Conservation (phyloP, 1,140 invertebrate genomes). For the Bombus balteatus region DNA sequence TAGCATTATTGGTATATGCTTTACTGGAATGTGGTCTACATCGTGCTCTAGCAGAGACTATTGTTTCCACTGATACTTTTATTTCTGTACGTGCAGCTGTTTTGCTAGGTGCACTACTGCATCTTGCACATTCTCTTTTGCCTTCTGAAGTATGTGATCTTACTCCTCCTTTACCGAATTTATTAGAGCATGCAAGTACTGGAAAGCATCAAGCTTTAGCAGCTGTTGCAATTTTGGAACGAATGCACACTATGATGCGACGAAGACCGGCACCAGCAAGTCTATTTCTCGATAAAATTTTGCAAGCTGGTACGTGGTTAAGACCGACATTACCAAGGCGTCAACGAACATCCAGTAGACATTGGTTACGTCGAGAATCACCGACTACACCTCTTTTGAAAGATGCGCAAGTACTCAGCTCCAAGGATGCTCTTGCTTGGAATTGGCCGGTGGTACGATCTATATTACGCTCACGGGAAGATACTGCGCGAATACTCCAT, state of each 20-base stretch:
- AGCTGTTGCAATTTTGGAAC: slow-evolving; percentile 90
- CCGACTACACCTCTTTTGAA: slow-evolving; percentile 81
- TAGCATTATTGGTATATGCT: slow-evolving; percentile 93
- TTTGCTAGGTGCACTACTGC: slow-evolving; percentile 92
- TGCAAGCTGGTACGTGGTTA: slow-evolving; percentile 82
- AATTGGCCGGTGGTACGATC: slow-evolving; percentile 86
- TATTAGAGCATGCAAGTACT: slow-evolving; percentile 90
- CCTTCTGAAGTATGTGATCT: slow-evolving; percentile 93
- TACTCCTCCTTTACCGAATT: slow-evolving; percentile 90
- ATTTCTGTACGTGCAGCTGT: slow-evolving; percentile 95
- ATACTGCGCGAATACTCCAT: slow-evolving; percentile 70
- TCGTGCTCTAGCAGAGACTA: slow-evolving; percentile 95
- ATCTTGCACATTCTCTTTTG: slow-evolving; percentile 92
- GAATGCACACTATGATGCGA: slow-evolving; percentile 91
- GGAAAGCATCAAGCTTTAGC: slow-evolving; percentile 90
- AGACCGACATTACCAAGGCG: slow-evolving; percentile 73
- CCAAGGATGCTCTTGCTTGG: slow-evolving; percentile 84
- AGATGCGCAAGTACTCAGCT: slow-evolving; percentile 85
- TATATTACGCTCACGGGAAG: slow-evolving; percentile 81
- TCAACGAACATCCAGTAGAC: slow-evolving; percentile 69
- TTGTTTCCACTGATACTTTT: slow-evolving; percentile 93
- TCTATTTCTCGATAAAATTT: slow-evolving; percentile 92
- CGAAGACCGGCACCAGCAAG: slow-evolving; percentile 90
- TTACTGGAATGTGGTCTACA: slow-evolving; percentile 94
- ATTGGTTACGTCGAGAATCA: slow-evolving; percentile 78